Conservation (phyloP, 2,113 vertebrate genomes). For the Thinocorus orbignyianus region DNA sequence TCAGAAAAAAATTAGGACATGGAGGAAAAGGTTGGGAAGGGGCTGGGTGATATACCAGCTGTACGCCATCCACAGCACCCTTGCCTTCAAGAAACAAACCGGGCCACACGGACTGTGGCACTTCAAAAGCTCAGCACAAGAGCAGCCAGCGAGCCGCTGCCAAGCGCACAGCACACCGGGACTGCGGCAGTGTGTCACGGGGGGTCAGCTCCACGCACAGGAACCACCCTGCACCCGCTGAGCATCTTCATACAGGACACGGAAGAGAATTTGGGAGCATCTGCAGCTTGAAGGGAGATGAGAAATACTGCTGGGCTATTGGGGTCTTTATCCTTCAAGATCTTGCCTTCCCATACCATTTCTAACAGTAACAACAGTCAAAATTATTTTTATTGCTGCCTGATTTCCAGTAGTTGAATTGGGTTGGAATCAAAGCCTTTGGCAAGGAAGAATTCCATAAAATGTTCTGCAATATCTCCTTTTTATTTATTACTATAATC, state of each 20-base stretch:
- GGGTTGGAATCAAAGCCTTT: not conserved
- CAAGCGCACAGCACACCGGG: accelerated
- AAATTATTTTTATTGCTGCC: conserved; percentile 59
- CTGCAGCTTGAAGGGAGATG: not conserved
- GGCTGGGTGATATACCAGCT: not conserved
- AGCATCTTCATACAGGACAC: not conserved
- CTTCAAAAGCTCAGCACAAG: not conserved
- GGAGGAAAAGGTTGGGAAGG: not conserved
- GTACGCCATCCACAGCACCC: accelerated
- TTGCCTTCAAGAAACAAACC: not conserved
- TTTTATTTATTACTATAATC: conserved; percentile 36
- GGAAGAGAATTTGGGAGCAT: not conserved
- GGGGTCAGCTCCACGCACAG: accelerated
- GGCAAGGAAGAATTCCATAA: not conserved
- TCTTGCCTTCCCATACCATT: not conserved
- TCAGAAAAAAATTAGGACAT: not conserved
- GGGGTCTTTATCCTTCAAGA: not conserved
- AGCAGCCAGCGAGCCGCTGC: accelerated
- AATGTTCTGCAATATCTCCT: not conserved
- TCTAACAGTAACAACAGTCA: not conserved
- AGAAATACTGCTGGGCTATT: accelerated
- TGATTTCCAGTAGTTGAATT: not conserved
- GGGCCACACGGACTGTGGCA: too few species aligned
- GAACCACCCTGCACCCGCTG: not conserved
- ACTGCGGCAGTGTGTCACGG: accelerated